phyloP scores from a whole-genome alignment of 2,888 invertebrate species.

The Pseudococcus longispinus region DNA sequence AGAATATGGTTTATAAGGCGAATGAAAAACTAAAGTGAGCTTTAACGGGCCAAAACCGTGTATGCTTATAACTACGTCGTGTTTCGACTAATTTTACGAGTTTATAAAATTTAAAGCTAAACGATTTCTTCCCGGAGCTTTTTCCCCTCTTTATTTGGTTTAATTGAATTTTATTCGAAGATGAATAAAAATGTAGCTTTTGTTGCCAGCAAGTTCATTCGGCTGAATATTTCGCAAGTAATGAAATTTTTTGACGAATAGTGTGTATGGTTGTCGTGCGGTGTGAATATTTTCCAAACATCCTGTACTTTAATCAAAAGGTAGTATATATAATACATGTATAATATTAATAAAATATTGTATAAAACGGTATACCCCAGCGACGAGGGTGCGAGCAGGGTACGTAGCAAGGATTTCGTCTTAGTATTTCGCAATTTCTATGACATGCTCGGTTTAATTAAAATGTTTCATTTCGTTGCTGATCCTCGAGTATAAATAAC shows the following conservation, averaged over 20 bases:
- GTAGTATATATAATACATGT: not conserved
- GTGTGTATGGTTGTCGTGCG: not conserved
- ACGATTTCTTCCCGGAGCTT: not conserved
- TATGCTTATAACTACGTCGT: not conserved
- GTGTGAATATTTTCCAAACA: not conserved
- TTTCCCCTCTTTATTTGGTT: not conserved
- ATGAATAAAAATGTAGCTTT: too few species aligned
- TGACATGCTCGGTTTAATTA: slow-evolving; percentile 46
- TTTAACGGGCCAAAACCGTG: slow-evolving; percentile 30
- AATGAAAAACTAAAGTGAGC: slow-evolving; percentile 8
- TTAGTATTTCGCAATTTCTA: slow-evolving; percentile 39
- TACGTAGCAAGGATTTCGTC: not conserved
- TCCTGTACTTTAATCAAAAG: slow-evolving; percentile 18
- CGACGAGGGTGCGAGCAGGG: not conserved
- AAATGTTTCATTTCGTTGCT: slow-evolving; percentile 33
- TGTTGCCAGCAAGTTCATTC: not conserved
- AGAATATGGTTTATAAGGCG: not conserved
- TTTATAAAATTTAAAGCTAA: not conserved
- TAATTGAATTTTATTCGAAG: not conserved
- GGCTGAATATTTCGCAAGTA: not conserved
- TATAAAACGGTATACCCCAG: not conserved
- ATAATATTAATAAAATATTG: not conserved
- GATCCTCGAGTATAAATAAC: slow-evolving; percentile 39
- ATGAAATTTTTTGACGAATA: not conserved
- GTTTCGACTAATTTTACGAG: slow-evolving; percentile 24